Conservation (phyloP, 2,113 vertebrate species). For the Neolamprologus devosi region DNA sequence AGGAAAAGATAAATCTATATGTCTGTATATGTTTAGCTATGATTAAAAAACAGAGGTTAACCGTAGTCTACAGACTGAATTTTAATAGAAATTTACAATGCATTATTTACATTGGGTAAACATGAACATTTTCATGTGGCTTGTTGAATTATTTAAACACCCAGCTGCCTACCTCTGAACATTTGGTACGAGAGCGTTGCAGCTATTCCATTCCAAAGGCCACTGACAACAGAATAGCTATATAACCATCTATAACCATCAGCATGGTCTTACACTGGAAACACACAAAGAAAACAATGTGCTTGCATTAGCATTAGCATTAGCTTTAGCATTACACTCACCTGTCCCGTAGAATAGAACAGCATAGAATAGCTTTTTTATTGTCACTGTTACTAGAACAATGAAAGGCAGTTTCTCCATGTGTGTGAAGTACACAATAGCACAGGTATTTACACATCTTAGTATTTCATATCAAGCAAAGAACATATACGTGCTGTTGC, state of each 20-base stretch:
- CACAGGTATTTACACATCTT: neutral
- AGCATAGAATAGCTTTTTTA: neutral
- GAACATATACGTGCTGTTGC: neutral
- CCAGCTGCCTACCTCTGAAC: neutral
- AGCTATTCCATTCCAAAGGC: neutral
- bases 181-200: no score
- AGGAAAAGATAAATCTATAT: neutral
- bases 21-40: neutral
- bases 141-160: neutral
- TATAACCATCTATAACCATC: neutral
- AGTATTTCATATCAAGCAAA: neutral
- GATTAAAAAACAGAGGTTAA: neutral
- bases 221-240: neutral
- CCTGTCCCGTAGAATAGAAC: neutral
- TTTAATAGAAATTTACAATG: neutral
- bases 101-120: neutral
- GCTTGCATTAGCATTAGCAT: neutral
- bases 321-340: neutral
- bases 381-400: neutral
- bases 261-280: neutral
- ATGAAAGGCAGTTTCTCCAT: neutral
- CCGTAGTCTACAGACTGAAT: neutral
- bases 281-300: neutral
- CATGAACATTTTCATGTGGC: neutral
- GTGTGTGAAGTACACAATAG: neutral